These are phyloP conservation scores for Podargus strigoides DNA, from an alignment of 2,797 vertebrate species.

Conservation along the genomic window DNA sequence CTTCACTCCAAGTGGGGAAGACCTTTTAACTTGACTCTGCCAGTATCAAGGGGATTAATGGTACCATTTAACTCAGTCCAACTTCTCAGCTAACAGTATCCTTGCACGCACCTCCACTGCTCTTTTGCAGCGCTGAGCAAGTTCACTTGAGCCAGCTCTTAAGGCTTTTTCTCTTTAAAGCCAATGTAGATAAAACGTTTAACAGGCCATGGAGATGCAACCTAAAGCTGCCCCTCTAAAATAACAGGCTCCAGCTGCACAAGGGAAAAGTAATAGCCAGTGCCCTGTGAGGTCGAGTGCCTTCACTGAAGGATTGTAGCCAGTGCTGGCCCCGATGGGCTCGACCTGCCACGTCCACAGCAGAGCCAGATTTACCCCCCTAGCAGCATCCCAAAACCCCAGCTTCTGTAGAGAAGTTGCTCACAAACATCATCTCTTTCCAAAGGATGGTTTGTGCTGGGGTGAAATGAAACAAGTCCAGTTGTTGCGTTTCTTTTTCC, in stretches of 20 bases:
- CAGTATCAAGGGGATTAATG: conserved; percentile 59
- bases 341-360: background rate
- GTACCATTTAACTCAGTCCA: conserved; percentile 60
- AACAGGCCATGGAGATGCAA: background rate
- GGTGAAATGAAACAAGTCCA: conserved; percentile 13
- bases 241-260: background rate
- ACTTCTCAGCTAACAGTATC: conserved; percentile 58
- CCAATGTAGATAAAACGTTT: background rate
- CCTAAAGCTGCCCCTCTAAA: background rate
- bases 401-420: background rate
- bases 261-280: background rate
- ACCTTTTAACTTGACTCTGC: conserved; percentile 65
- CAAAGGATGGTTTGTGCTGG: conserved; percentile 23
- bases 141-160: conserved; percentile 38
- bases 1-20: conserved; percentile 39
- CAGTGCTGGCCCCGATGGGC: background rate
- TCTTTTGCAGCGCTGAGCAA: background rate
- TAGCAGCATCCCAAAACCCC: background rate
- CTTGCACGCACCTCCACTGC: conserved; percentile 46
- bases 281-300: background rate
- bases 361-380: background rate
- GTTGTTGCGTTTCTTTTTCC: conserved; percentile 40
- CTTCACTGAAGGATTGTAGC: background rate
- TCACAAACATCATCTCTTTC: conserved; percentile 16
- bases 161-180: conserved; percentile 53